phyloP scores from a whole-genome alignment of 2,113 vertebrate genomes.

The Stegostoma tigrinum region DNA sequence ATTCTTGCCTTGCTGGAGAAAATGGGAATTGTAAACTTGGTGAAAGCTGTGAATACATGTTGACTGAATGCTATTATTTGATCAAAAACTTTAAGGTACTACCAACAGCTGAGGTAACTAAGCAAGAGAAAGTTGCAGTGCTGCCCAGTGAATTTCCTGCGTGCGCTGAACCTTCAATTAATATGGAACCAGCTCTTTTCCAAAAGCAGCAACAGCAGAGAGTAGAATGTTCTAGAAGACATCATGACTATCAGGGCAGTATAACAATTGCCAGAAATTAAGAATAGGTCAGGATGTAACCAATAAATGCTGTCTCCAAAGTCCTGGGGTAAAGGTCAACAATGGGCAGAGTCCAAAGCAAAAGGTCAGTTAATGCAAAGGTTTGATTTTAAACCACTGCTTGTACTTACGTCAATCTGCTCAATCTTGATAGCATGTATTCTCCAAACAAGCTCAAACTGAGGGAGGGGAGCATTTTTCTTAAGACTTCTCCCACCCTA shows the following conservation, averaged over 20 bases:
- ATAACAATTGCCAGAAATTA: background rate
- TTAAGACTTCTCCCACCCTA: background rate
- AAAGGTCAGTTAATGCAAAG: background rate
- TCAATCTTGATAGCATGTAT: too few relatives aligned
- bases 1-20: background rate
- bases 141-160: background rate
- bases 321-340: background rate
- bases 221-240: background rate
- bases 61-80: background rate
- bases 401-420: background rate
- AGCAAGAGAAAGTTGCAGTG: background rate
- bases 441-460: background rate
- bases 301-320: background rate
- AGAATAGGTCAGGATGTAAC: background rate
- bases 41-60: background rate
- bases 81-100: background rate
- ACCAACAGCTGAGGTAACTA: background rate
- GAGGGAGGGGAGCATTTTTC: background rate
- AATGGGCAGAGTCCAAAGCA: background rate
- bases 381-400: background rate
- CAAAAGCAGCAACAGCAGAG: background rate
- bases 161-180: background rate
- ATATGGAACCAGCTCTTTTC: background rate
- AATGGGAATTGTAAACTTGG: background rate
- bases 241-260: background rate